Evolutionary conservation across 2,888 invertebrate genomes (phyloP), one percentile per base, ranked within the genome.

Genomic region (Apeira syringaria): DNA sequence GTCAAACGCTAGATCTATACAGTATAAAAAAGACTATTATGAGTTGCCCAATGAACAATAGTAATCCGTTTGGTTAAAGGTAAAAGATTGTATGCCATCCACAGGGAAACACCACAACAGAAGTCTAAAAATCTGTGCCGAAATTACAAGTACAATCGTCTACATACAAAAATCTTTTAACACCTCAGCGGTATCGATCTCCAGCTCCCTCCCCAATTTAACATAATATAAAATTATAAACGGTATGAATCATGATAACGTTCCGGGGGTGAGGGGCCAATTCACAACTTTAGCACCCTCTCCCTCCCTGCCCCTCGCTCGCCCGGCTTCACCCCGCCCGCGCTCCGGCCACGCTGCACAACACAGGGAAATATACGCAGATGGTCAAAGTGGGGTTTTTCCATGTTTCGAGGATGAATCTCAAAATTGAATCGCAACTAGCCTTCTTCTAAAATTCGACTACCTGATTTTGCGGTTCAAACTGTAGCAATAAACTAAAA

Each of bases 151-250:
- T 1, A 17, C 17, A 5, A 7, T 10, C n/a, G n/a, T n/a, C 17
- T 24, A 36, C 5, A 2, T 11, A 20, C 12, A 40, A 18, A 25
- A 38, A 29, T n/a, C 15, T 25, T 37, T 35, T 40, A 25, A 47
- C 33, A 42, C 45, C 56, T 39, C 48, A 44, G 37, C 30, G 28
- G 43, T 50, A 31, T 49, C 45, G 39, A 40, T 40, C 39, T 39
- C 24, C 7, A 22, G 40, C 44, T 58, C 44, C 54, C 73, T 15
- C 15, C 74, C 76, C 74, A 76, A 75, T 86, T 87, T 87, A 88
- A 88, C 87, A 87, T 88, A 86, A 88, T 87, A 88, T 86, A 88
- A 88, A 88, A 88, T 88, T 88, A 88, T 86, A 88, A 88, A 81
- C 81, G 86, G 83, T 85, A 86, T 88, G 86, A 88, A 88, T 88